Base-by-base conservation (phyloP, 2,113 vertebrate species). In the Chloebia gouldiae region DNA sequence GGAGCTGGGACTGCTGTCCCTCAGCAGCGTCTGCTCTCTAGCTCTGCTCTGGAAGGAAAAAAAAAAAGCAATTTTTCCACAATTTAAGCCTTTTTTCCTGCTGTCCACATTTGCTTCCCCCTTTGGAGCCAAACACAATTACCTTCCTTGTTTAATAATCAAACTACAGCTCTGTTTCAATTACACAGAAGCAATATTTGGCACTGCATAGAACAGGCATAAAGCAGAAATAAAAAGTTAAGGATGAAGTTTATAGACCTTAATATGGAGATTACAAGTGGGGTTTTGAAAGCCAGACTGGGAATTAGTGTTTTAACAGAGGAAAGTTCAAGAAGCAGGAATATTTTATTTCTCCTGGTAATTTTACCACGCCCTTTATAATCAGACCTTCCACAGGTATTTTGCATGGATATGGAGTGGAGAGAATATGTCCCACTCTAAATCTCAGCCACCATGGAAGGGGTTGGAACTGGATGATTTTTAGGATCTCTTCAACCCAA, bases 111-210 rank as follows among this genome's bases (percentile, higher is more conserved):
- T 92, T 49, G 5, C 89, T 93, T 57, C 28, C 44, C 24, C 30
- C 2, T 3, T 65, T 80, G 66, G 35, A 86, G 44, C 63, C 7
- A 5, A 75, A 68, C 31, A 28, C 64, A 88, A 71, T 81, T 86
- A 59, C 56, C 69, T 51, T 35, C 30, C 90, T 69, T 70, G 64
- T 86, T 95, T 86, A 95, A 95, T 92, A 94, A 86, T 88, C 80
- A 92, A 71, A 57, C 51, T 59, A 20, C 59, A 71, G 75, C 65
- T 84, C 93, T 71, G 51, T 71, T 95, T 88, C 95, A 92, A 90
- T 96, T 96, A 90, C 75, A 75, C 72, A 95, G 78, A 96, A 91
- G 79, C 90, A 96, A 90, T 95, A 95, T 95, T 96, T 95, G 96
- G 71, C 64, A 64, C 81, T 2, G 39, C 30, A n/a, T 2, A 35